Evolutionary conservation across 2,113 vertebrate species (phyloP).

Genomic region (Elgaria multicarinata): DNA sequence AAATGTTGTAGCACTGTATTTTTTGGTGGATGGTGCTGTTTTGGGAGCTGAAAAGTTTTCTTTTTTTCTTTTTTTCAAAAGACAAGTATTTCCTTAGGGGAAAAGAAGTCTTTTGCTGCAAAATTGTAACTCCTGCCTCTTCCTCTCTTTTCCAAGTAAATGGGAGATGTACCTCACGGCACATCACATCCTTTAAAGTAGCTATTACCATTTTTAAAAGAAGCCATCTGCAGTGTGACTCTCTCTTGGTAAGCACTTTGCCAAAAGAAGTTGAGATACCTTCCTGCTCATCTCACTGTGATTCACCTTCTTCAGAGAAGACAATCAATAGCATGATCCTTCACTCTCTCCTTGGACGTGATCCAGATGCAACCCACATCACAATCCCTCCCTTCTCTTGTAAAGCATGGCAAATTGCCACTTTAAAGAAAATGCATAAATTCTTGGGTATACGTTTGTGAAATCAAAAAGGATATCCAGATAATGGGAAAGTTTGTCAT

Average conservation of each 20-base stretch:
- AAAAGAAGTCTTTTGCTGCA: too few species aligned
- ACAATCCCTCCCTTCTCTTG: not conserved
- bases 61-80: too few species aligned
- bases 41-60: too few species aligned
- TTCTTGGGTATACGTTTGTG: slow-evolving; percentile 33
- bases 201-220: not conserved
- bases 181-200: not conserved
- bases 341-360: too few species aligned
- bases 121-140: too few species aligned
- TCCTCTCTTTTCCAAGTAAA: not conserved
- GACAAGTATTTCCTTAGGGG: too few species aligned
- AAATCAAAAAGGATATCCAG: slow-evolving; percentile 40
- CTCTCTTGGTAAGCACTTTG: not conserved
- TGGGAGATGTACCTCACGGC: not conserved
- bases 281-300: not conserved
- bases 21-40: too few species aligned
- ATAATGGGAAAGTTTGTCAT: slow-evolving; percentile 38
- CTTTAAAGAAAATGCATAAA: not conserved
- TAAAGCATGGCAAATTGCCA: not conserved
- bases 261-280: not conserved
- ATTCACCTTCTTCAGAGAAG: not conserved
- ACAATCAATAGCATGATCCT: not conserved
- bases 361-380: not conserved
- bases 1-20: too few species aligned
- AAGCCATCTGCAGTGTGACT: not conserved